phyloP scores from a whole-genome alignment of 2,113 vertebrate genomes.

The Myanophis thanlyinensis region DNA sequence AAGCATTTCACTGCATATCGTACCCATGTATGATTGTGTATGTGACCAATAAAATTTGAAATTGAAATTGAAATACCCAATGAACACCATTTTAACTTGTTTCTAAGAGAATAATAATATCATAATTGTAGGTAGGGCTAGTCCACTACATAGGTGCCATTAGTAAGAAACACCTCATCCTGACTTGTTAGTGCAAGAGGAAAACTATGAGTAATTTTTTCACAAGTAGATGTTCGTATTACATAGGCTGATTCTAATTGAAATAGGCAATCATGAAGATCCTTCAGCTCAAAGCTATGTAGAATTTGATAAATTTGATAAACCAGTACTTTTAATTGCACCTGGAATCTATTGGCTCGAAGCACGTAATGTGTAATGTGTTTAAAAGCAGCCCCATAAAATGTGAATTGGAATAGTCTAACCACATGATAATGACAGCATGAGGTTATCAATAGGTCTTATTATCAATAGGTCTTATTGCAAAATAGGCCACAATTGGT shows the following conservation, averaged over 20 bases:
- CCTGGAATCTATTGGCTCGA: not conserved
- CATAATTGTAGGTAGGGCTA: not conserved
- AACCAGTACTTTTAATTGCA: not conserved
- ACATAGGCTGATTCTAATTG: not conserved
- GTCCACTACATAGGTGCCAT: not conserved
- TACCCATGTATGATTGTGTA: too few relatives aligned
- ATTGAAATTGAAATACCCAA: too few relatives aligned
- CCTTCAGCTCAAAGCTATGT: not conserved
- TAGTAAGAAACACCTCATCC: not conserved
- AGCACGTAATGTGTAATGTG: not conserved
- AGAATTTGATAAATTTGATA: not conserved
- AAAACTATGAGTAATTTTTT: not conserved
- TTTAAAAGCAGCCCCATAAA: not conserved
- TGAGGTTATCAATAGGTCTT: not conserved
- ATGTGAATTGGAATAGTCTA: not conserved
- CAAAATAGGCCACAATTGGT: not conserved
- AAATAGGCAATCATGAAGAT: not conserved
- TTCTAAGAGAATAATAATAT: not conserved
- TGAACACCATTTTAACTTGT: not conserved
- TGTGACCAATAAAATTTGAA: too few relatives aligned
- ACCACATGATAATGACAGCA: not conserved
- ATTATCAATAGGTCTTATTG: not conserved
- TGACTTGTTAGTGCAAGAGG: not conserved
- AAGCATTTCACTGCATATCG: too few relatives aligned
- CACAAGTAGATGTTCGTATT: not conserved